Base-by-base conservation (phyloP, 2,888 invertebrate genomes). In the Sarcophaga carnaria region DNA sequence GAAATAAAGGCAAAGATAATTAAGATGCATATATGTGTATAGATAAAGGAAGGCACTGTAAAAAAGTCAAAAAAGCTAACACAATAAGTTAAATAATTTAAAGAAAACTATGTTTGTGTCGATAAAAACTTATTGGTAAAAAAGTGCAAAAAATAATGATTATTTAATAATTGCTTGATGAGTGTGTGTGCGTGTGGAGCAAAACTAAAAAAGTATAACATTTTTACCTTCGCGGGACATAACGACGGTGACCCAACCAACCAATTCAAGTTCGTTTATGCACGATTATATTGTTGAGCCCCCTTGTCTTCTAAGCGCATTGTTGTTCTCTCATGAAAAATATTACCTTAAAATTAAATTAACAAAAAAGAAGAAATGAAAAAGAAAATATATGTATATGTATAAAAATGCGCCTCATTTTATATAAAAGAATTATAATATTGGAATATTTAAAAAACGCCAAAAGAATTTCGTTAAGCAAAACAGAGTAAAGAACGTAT, bases 51-150 rank as follows among this genome's bases (percentile, higher is more conserved):
- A 54, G 12, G 2, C 14, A 14, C 54, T 54, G 54, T 90, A 90
- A 92, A 92, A 91, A 92, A 91, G 91, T 90, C 90, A 90, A 90
- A 89, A 90, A 89, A 17, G 17, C 3, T 54, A 77, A 60, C 63
- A 66, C 59, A 27, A 81, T 54, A 70, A 59, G 12, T 10, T 60
- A 20, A 47, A 59, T 59, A 64, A 62, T 27, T 60, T 47, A 84
- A 22, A 64, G 69, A 54, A 59, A 63, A 72, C 77, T 81, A 85
- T 86, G 82, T 84, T 81, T 75, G 84, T 82, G 66, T 47, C 54
- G 71, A 79, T 25, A 77, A 74, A 63, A 64, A 83, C 10, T 37
- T 70, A 25, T 72, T 72, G 69, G 59, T 83, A 72, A 72, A 79
- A 79, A 83, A 81, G 81, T 84, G 84, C 75, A 79, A 76, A 84